Conservation (phyloP, 2,797 vertebrate species). For the Tenualosa thibaudeaui region DNA sequence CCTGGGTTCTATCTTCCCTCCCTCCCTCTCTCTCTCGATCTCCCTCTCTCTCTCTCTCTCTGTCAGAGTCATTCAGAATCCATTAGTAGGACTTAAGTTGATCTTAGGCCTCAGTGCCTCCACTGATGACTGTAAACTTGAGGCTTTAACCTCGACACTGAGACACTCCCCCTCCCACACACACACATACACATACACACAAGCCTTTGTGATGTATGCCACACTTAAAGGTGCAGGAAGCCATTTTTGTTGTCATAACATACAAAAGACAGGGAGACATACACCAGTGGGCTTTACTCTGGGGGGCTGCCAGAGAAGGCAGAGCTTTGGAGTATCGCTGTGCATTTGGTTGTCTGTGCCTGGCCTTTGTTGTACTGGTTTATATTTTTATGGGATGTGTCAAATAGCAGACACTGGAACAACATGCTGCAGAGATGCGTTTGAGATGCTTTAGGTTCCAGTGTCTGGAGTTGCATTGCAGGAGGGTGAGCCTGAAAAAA, state of each 20-base stretch:
- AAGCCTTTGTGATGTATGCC: background rate
- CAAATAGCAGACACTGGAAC: background rate
- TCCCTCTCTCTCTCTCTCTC: background rate
- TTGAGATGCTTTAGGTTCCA: background rate
- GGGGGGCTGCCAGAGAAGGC: background rate
- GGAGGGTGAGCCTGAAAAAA: background rate
- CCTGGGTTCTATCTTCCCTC: too few species aligned
- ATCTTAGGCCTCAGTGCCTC: background rate
- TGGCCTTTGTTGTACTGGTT: background rate
- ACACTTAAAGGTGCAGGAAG: slow-evolving; percentile 2
- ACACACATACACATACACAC: background rate
- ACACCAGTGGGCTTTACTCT: background rate
- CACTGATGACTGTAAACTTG: background rate
- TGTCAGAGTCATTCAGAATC: background rate
- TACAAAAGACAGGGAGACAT: slow-evolving; percentile 1
- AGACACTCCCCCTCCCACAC: background rate
- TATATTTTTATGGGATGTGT: background rate
- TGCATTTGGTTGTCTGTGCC: background rate
- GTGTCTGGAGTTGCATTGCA: background rate
- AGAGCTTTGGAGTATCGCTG: background rate
- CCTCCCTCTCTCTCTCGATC: too few species aligned
- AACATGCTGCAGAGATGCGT: background rate
- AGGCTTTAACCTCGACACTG: background rate
- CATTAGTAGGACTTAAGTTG: background rate
- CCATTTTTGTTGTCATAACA: background rate